Evolutionary conservation across 1,140 invertebrate species (phyloP).

Genomic region (Bombus soroeensis): DNA sequence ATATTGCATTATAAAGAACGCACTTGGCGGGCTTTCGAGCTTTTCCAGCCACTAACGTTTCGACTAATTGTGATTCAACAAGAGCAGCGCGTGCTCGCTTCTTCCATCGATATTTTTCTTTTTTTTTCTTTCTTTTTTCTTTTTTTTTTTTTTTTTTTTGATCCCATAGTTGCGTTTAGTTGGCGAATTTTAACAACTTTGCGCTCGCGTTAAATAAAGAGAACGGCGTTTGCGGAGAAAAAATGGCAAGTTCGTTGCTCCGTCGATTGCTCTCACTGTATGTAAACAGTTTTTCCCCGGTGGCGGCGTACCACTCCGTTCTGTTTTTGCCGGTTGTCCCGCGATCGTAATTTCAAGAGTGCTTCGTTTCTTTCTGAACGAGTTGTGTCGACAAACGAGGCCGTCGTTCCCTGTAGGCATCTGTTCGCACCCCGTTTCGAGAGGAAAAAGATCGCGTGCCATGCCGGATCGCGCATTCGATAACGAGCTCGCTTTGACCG

Average conservation of each 20-base stretch:
- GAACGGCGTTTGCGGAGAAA: not conserved
- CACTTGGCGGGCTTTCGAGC: slow-evolving; percentile 27
- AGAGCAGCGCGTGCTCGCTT: not conserved
- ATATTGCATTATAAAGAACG: slow-evolving; percentile 44
- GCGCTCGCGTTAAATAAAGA: not conserved
- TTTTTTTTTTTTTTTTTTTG: not conserved
- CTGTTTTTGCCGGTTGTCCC: not conserved
- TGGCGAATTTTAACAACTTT: slow-evolving; percentile 20
- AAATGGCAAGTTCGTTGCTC: slow-evolving; percentile 19
- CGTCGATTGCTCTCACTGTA: slow-evolving; percentile 7
- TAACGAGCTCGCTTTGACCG: slow-evolving; percentile 26
- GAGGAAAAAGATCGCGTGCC: not conserved
- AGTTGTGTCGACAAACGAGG: slow-evolving; percentile 3
- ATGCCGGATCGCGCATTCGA: slow-evolving; percentile 3
- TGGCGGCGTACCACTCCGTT: not conserved
- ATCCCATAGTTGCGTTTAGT: slow-evolving; percentile 5
- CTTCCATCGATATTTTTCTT: not conserved
- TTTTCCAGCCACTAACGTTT: slow-evolving; percentile 14
- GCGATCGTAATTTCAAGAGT: slow-evolving; percentile 40
- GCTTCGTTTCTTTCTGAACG: slow-evolving; percentile 13
- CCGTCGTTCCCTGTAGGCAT: not conserved
- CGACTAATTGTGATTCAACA: slow-evolving; percentile 47
- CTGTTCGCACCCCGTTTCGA: not conserved
- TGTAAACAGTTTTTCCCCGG: slow-evolving; percentile 19
- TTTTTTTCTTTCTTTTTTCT: too few relatives aligned